phyloP scores from a whole-genome alignment of 1,140 invertebrate genomes.

The Pogonomyrmex californicus region DNA sequence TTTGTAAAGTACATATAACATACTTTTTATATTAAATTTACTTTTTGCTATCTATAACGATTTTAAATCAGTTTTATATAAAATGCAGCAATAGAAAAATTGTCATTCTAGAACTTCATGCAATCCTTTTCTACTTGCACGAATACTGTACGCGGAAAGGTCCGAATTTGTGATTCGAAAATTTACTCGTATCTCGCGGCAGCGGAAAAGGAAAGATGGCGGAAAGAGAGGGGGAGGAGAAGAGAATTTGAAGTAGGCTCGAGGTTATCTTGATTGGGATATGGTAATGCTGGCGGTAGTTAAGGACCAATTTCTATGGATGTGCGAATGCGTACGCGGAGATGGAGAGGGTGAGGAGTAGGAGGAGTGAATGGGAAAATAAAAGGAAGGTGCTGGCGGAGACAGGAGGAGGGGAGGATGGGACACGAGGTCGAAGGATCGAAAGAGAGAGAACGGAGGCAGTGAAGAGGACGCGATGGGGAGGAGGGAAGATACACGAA shows the following conservation, averaged over 20 bases:
- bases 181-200: conserved; percentile 39
- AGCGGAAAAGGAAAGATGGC: conserved; percentile 9
- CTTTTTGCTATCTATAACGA: not conserved
- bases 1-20: not conserved
- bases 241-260: conserved; percentile 57
- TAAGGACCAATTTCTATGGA: conserved; percentile 76
- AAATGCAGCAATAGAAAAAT: not conserved
- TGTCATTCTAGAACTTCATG: not conserved
- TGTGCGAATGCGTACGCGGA: conserved; percentile 67
- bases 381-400: conserved; percentile 16
- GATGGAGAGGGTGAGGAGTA: conserved; percentile 38
- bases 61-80: conserved; percentile 7
- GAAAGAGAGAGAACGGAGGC: conserved; percentile 45
- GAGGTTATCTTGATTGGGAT: conserved; percentile 76
- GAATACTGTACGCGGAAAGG: not conserved
- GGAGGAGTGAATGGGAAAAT: conserved; percentile 31
- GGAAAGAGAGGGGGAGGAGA: conserved; percentile 1
- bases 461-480: conserved; percentile 30
- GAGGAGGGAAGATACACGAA: conserved; percentile 75
- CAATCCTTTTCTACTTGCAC: conserved; percentile 11
- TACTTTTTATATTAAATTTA: conserved; percentile 1
- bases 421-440: conserved; percentile 22
- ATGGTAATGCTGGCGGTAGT: conserved; percentile 71
- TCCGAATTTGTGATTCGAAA: conserved; percentile 59
- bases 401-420: not conserved